phyloP scores from a whole-genome alignment of 1,140 invertebrate genomes.

The Lineus longissimus region DNA sequence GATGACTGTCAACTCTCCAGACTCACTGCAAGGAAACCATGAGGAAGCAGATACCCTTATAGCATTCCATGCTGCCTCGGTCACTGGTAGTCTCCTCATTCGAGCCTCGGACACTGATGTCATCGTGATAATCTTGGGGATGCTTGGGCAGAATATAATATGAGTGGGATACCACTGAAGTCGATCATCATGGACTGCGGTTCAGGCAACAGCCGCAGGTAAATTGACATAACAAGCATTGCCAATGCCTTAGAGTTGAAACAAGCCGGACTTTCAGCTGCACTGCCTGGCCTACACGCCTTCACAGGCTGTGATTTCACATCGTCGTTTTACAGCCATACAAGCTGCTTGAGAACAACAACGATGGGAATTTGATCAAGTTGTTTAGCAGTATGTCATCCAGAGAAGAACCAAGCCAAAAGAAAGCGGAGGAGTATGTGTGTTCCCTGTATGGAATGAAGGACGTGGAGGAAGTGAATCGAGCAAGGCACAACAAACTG shows the following conservation, averaged over 20 bases:
- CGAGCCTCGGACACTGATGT: constrained; percentile 8
- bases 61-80: background rate
- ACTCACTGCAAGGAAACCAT: background rate
- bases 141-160: background rate
- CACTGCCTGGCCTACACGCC: background rate
- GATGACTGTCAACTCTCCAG: background rate
- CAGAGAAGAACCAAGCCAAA: background rate
- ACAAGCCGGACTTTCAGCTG: background rate
- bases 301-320: background rate
- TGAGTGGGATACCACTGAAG: background rate
- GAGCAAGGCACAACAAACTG: background rate
- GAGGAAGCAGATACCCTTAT: constrained; percentile 11
- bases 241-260: background rate
- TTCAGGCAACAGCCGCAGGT: background rate
- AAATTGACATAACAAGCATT: background rate
- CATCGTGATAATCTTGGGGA: background rate
- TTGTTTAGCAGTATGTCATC: background rate
- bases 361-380: background rate
- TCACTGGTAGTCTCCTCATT: background rate
- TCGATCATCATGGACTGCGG: constrained; percentile 8
- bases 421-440: background rate
- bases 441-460: constrained; percentile 3
- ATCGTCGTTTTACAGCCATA: background rate
- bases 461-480: background rate
- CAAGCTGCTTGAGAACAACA: background rate